Conservation (phyloP, 2,113 vertebrate species). For the Larimichthys polyactis region DNA sequence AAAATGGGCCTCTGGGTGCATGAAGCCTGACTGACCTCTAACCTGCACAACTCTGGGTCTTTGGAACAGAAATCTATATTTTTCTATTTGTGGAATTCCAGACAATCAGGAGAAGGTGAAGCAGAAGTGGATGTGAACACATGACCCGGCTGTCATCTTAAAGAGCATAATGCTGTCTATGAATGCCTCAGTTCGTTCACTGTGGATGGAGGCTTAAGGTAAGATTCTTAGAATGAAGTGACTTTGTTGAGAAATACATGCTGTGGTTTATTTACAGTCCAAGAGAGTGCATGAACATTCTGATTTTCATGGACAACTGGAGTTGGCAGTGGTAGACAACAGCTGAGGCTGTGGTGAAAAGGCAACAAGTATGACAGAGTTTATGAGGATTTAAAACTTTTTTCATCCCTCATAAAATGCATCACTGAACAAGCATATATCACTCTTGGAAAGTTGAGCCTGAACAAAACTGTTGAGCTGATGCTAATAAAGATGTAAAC, state of each 20-base stretch:
- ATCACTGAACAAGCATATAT: background rate
- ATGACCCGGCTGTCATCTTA: background rate
- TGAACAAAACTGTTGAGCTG: background rate
- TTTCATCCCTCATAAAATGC: background rate
- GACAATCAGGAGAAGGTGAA: slow-evolving; percentile 30
- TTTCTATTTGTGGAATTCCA: slow-evolving; percentile 62
- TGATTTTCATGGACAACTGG: background rate
- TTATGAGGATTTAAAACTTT: background rate
- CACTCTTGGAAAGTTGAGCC: background rate
- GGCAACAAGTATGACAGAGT: background rate
- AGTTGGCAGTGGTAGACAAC: background rate
- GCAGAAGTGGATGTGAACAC: slow-evolving; percentile 16
- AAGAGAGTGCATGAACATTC: background rate
- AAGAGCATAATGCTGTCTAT: background rate
- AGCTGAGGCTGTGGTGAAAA: background rate
- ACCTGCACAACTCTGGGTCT: slow-evolving; percentile 46
- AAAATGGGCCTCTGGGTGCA: slow-evolving; percentile 69
- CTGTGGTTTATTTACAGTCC: background rate
- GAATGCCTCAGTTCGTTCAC: background rate
- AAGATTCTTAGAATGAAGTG: background rate
- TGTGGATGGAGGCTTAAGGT: background rate
- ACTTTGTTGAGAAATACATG: background rate
- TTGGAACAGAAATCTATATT: slow-evolving; percentile 70
- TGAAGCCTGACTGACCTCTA: slow-evolving; percentile 70
- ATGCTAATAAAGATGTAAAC: background rate